A percentile compares a stretch with the other conserved stretches of the same genome.
Evolutionary conservation across 2,888 invertebrate genomes (phyloP).

Genomic region (Tenthredo livida): DNA sequence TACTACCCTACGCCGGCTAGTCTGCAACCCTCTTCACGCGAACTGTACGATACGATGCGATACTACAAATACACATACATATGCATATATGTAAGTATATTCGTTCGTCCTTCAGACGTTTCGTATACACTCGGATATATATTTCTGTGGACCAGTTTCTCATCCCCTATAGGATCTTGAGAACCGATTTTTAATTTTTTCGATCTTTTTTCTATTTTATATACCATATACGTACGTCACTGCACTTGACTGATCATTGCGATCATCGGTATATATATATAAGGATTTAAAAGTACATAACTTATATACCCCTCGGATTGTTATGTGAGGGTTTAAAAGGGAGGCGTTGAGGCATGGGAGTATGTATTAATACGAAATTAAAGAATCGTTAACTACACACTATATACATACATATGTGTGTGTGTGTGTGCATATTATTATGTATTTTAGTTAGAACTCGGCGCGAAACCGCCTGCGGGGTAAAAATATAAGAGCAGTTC

Average conservation of each 20-base stretch:
- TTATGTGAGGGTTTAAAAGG: neutral
- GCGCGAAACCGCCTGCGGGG: neutral
- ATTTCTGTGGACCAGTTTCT: no score
- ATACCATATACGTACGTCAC: no score
- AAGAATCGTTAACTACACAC: conserved; percentile 5
- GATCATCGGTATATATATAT: neutral
- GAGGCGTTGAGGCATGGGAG: neutral
- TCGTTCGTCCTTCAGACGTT: no score
- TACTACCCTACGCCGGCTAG: conserved; percentile 18
- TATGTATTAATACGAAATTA: conserved; percentile 11
- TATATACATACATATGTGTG: neutral
- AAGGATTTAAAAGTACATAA: neutral
- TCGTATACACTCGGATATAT: no score
- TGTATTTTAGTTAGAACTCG: neutral
- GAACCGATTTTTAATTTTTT: no score
- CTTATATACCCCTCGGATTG: neutral
- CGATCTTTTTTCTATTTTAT: no score
- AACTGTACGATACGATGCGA: neutral
- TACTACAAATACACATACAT: no score
- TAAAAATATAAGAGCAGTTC: neutral
- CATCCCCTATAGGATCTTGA: no score
- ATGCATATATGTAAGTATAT: no score
- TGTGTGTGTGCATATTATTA: no score
- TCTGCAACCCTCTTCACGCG: conserved; percentile 45
- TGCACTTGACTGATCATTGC: conserved; percentile 5